A percentile compares a stretch with the other conserved stretches of the same genome.
phyloP scores from a whole-genome alignment of 2,797 vertebrate genomes.

The Cottoperca gobio region DNA sequence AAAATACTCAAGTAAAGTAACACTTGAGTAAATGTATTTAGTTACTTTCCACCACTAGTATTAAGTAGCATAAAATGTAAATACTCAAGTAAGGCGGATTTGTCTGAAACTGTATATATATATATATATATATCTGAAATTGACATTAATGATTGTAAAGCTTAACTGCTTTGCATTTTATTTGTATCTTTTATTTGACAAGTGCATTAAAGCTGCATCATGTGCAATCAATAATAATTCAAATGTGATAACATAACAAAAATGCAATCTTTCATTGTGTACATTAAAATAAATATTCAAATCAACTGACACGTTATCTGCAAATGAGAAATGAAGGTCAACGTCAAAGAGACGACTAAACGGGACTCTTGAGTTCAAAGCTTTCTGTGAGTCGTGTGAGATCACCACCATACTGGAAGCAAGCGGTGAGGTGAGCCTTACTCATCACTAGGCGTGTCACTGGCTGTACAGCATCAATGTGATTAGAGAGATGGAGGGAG shows the following conservation, averaged over 20 bases:
- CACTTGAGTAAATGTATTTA: neutral
- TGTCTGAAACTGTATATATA: too few species aligned
- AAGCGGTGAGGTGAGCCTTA: constrained; percentile 71
- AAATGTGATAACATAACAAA: neutral
- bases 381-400: constrained; percentile 45
- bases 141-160: neutral
- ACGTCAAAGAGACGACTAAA: constrained; percentile 14
- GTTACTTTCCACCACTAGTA: neutral
- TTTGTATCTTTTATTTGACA: neutral
- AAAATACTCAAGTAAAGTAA: neutral
- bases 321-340: neutral
- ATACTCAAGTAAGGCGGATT: constrained; percentile 1
- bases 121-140: neutral
- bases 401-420: constrained; percentile 69
- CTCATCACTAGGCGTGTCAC: constrained; percentile 79
- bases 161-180: neutral
- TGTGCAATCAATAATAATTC: neutral
- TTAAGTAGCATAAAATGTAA: neutral
- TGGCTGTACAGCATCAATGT: constrained; percentile 70
- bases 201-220: neutral
- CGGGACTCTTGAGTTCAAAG: constrained; percentile 31
- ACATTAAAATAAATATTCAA: constrained; percentile 8
- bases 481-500: constrained; percentile 59
- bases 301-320: neutral
- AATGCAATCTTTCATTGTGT: constrained; percentile 10